phyloP scores from a whole-genome alignment of 2,113 vertebrate species.

The Chascanopsetta lugubris region DNA sequence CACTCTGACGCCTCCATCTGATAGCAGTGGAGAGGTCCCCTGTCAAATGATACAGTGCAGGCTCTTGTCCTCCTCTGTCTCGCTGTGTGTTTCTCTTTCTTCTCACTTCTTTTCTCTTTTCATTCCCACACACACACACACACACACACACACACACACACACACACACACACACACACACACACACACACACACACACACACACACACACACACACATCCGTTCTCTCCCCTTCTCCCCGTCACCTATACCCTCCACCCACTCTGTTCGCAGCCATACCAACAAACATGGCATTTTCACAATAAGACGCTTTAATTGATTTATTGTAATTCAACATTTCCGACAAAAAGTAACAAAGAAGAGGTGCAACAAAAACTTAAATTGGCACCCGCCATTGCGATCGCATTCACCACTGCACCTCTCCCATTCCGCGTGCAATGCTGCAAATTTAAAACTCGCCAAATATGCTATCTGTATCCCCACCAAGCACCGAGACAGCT shows the following conservation, averaged over 20 bases:
- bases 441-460: constrained; percentile 51
- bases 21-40: constrained; percentile 87
- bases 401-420: constrained; percentile 33
- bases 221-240: not conserved
- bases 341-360: not conserved
- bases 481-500: constrained; percentile 71
- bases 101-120: constrained; percentile 23
- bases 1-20: constrained; percentile 86
- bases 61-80: constrained; percentile 67
- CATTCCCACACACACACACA: constrained; percentile 18
- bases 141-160: constrained; percentile 7
- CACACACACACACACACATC: too few relatives aligned
- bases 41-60: constrained; percentile 92
- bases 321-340: constrained; percentile 13
- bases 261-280: not conserved
- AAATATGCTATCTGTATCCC: constrained; percentile 63
- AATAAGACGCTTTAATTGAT: constrained; percentile 20
- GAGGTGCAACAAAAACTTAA: not conserved
- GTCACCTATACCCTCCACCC: not conserved
- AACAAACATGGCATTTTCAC: not conserved
- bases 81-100: constrained; percentile 25
- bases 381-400: constrained; percentile 9
- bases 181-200: constrained; percentile 1
- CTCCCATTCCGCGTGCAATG: constrained; percentile 38
- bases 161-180: constrained; percentile 14